Evolutionary conservation across 2,113 vertebrate species (phyloP).

Genomic region (Talpa occidentalis): DNA sequence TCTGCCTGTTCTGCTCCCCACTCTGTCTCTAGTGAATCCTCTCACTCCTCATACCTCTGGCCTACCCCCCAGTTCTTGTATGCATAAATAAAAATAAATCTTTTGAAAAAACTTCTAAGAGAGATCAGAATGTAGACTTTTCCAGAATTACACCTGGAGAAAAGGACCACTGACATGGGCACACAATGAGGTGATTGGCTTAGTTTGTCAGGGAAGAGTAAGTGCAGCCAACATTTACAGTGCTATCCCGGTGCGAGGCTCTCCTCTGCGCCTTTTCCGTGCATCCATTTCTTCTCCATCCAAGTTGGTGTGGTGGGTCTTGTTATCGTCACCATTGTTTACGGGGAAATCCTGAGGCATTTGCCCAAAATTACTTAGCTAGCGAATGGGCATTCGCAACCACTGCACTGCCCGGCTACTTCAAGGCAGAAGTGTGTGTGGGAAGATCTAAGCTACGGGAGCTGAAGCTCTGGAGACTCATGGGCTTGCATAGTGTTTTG

Average conservation of each 20-base stretch:
- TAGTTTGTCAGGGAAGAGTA: not conserved
- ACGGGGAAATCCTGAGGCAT: not conserved
- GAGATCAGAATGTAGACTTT: not conserved
- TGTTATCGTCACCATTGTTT: not conserved
- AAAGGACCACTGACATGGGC: not conserved
- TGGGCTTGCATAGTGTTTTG: slow-evolving; percentile 15
- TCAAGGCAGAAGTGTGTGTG: not conserved
- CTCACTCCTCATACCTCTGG: too few species aligned
- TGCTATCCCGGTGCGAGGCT: not conserved
- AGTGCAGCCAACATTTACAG: not conserved
- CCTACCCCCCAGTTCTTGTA: too few species aligned
- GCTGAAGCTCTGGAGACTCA: not conserved
- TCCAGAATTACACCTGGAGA: not conserved
- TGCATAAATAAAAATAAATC: too few species aligned
- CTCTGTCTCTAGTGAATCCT: too few species aligned
- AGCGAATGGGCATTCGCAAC: not conserved
- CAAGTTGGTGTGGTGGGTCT: not conserved
- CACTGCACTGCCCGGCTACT: not conserved
- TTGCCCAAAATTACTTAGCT: not conserved
- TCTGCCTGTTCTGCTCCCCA: too few species aligned
- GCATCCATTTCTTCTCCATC: not conserved
- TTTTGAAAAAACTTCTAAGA: not conserved
- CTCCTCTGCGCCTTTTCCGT: not conserved
- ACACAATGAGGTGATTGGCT: not conserved
- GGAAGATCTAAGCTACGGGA: not conserved